Conservation (phyloP, 2,797 vertebrate genomes). For the Sebastes taczanowskii region DNA sequence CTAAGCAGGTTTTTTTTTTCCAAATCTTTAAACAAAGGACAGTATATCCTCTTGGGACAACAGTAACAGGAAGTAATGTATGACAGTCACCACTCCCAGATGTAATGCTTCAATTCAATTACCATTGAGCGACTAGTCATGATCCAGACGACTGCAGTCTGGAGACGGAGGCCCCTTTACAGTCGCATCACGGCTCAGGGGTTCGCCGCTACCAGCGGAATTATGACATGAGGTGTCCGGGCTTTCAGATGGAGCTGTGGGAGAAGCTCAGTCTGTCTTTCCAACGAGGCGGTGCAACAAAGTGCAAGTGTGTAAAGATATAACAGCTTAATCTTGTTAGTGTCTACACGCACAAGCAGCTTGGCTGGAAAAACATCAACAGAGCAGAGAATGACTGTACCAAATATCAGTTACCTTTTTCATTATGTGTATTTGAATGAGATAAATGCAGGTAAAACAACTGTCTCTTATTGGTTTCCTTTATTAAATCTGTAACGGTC, state of each 20-base stretch:
- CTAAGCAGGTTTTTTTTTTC: not conserved
- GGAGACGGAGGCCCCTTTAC: not conserved
- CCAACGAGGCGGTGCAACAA: not conserved
- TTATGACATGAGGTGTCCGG: not conserved
- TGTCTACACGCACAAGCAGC: slow-evolving; percentile 15
- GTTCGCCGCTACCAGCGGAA: not conserved
- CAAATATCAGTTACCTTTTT: not conserved
- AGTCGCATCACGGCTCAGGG: not conserved
- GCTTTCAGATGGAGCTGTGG: not conserved
- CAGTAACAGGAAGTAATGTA: slow-evolving; percentile 23
- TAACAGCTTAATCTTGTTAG: slow-evolving; percentile 49
- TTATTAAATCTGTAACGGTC: not conserved
- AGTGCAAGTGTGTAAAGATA: slow-evolving; percentile 18
- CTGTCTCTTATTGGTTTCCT: not conserved
- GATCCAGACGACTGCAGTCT: not conserved
- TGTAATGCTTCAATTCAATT: slow-evolving; percentile 46
- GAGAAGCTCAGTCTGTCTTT: slow-evolving; percentile 4
- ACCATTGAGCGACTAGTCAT: not conserved
- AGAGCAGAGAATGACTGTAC: not conserved
- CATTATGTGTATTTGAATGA: not conserved
- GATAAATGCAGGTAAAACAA: not conserved
- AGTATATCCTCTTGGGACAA: not conserved
- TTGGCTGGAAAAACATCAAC: not conserved
- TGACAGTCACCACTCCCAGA: slow-evolving; percentile 7
- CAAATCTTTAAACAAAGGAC: slow-evolving; percentile 12